Evolutionary conservation across 2,113 vertebrate species (phyloP).

Genomic region (Neomonachus schauinslandi): DNA sequence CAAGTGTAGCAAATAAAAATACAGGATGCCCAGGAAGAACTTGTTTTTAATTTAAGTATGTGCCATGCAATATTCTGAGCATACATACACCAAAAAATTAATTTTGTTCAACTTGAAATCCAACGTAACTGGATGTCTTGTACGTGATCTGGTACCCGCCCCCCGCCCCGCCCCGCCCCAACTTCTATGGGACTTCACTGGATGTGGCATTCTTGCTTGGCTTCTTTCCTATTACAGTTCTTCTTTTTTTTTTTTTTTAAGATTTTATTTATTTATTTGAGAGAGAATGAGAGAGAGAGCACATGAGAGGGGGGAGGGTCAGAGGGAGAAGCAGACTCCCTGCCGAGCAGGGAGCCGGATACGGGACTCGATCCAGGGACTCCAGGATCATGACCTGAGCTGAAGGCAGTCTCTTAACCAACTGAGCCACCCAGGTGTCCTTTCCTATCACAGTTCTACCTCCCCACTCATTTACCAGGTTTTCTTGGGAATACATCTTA

Average conservation of each 20-base stretch:
- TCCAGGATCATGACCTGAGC: too few species aligned
- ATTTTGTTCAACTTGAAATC: background rate
- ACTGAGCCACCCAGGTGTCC: too few species aligned
- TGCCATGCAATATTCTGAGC: background rate
- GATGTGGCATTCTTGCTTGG: background rate
- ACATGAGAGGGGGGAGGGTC: too few species aligned
- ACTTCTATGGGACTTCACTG: background rate
- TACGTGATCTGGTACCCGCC: background rate
- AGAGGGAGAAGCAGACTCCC: too few species aligned
- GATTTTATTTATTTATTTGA: too few species aligned
- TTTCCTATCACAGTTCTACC: background rate
- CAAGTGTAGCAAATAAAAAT: background rate
- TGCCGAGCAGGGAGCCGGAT: too few species aligned
- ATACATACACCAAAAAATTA: background rate
- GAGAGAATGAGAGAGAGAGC: too few species aligned
- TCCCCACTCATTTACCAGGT: background rate
- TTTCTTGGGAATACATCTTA: background rate
- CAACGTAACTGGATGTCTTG: background rate
- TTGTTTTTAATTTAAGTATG: background rate
- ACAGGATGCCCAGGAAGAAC: background rate
- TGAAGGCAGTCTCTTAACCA: too few species aligned
- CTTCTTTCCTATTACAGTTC: background rate
- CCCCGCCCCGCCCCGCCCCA: accelerated
- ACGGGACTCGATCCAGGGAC: too few species aligned
- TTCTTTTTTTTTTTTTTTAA: too few species aligned